Evolutionary conservation across 2,797 vertebrate genomes (phyloP), one percentile per base, ranked within the genome.

Genomic region (Bucorvus abyssinicus): DNA sequence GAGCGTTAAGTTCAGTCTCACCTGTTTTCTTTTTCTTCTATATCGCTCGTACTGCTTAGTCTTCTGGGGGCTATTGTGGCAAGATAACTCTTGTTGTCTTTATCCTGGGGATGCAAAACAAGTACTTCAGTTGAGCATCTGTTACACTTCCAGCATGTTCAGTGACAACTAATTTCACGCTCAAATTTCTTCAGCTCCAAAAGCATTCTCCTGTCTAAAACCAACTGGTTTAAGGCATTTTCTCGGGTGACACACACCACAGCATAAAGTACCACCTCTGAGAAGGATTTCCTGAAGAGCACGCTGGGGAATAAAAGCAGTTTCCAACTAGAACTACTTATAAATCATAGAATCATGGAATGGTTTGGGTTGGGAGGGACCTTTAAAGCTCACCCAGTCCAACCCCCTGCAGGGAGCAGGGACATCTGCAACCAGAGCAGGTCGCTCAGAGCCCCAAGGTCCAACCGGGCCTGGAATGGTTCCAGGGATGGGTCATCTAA

Each of bases 1-100:
- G 45, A 89, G 64, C 60, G 55, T 15, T 26, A 55, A 32, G 36
- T 44, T 93, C 34, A 83, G 29, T 42, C 94, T 97, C 96, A 98
- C 98, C 98, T 98, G 97, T 98, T 98, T 81, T 98, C 98, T 80
- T 98, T 98, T 91, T 98, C 98, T 94, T 98, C 98, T 75, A 95
- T 86, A 57, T 98, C 97, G 5, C 95, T 95, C 0, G 96, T 91
- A 73, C 94, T 97, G 90, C 92, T 97, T 45, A 98, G 96, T 87
- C 97, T 97, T 93, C 98, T 95, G 65, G 97, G 94, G 23, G 92
- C 94, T 93, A 98, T 94, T 19, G 97, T 97, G 79, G 96, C 96
- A 84, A 97, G 95, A 74, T 96, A 97, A 94, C 91, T 97, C 96
- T 96, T 98, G 96, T 74, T 97, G 75, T 98, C 98, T 93, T 97